phyloP scores from a whole-genome alignment of 2,113 vertebrate genomes.

The Lepus timidus region DNA sequence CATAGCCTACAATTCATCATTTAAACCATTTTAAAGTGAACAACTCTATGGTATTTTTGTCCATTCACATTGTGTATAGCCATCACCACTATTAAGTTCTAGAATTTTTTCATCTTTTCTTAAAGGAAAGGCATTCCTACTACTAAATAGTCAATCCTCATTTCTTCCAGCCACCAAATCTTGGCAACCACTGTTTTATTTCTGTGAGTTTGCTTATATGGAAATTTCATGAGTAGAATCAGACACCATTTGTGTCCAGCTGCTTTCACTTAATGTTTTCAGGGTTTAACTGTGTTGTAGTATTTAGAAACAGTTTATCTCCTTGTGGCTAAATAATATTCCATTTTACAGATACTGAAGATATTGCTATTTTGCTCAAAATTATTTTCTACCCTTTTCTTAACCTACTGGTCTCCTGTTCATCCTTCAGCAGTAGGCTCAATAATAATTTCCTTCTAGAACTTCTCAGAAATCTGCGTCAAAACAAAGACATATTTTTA shows the following conservation, averaged over 20 bases:
- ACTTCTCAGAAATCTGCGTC: background rate
- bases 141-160: background rate
- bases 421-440: background rate
- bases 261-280: slow-evolving; percentile 33
- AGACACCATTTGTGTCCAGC: background rate
- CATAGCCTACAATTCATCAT: background rate
- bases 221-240: background rate
- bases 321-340: background rate
- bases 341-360: background rate
- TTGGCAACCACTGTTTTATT: background rate
- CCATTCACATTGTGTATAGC: background rate
- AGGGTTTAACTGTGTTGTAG: background rate
- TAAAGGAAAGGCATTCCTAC: background rate
- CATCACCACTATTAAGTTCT: background rate
- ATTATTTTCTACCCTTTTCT: background rate
- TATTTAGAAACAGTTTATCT: background rate
- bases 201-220: background rate
- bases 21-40: slow-evolving; percentile 9
- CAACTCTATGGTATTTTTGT: background rate
- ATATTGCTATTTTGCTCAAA: background rate
- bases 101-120: background rate
- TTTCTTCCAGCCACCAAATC: background rate
- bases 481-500: background rate
- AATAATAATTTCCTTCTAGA: background rate
- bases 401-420: background rate